Conservation (phyloP, 1,140 invertebrate genomes). For the Oreohelix idahoensis region DNA sequence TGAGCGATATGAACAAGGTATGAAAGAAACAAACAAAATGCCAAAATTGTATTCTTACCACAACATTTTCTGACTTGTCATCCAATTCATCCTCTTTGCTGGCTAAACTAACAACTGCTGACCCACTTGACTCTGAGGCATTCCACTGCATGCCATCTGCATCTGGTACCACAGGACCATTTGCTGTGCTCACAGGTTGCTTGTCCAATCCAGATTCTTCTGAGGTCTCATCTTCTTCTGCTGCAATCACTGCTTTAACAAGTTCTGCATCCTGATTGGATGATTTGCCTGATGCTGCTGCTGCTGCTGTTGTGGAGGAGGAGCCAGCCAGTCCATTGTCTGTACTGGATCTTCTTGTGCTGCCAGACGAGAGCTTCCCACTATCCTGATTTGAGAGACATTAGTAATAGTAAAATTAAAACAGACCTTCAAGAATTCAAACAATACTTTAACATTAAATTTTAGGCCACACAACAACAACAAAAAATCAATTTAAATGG, state of each 20-base stretch:
- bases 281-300: neutral
- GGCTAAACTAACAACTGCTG: neutral
- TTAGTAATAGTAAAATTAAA: too few species aligned
- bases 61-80: conserved; percentile 25
- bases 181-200: neutral
- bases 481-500: too few species aligned
- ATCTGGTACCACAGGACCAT: conserved; percentile 13
- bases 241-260: neutral
- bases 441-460: neutral
- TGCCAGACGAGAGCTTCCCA: conserved; percentile 21
- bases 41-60: conserved; percentile 11
- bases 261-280: neutral
- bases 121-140: conserved; percentile 3
- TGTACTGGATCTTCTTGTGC: neutral
- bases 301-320: neutral
- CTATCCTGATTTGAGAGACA: conserved; percentile 2
- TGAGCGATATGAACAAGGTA: too few species aligned
- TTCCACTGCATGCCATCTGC: conserved; percentile 21
- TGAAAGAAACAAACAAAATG: too few species aligned
- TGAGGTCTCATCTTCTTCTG: conserved; percentile 28
- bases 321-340: conserved; percentile 18
- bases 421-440: neutral
- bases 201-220: conserved; percentile 16
- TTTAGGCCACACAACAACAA: too few species aligned
- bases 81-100: conserved; percentile 27